Evolutionary conservation across 1,140 invertebrate species (phyloP).

Genomic region (Bombyx mori): ASM3026992v2 NC_085109.1:5047501-5048000

Average conservation of each 20-base stretch:
- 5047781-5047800: not conserved
- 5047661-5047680: constrained; percentile 17
- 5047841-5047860: too few species aligned
- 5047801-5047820: too few species aligned
- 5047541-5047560: not conserved
- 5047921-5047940: too few species aligned
- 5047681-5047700: constrained; percentile 10
- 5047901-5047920: too few species aligned
- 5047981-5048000: too few species aligned
- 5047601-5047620: constrained; percentile 3
- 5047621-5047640: constrained; percentile 7
- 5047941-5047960: too few species aligned
- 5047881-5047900: too few species aligned
- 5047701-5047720: constrained; percentile 17
- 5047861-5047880: too few species aligned
- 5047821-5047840: too few species aligned
- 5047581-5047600: constrained; percentile 6
- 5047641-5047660: constrained; percentile 4
- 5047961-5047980: too few species aligned
- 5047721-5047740: constrained; percentile 19
- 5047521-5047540: not conserved
- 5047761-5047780: constrained; percentile 17
- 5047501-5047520: not conserved
- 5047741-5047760: constrained; percentile 16
- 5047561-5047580: constrained; percentile 6